Percentiles rank a stretch among this genome's conserved stretches.
Evolutionary conservation across 2,888 invertebrate species (phyloP).

Genomic region (Anoplius nigerrimus): DNA sequence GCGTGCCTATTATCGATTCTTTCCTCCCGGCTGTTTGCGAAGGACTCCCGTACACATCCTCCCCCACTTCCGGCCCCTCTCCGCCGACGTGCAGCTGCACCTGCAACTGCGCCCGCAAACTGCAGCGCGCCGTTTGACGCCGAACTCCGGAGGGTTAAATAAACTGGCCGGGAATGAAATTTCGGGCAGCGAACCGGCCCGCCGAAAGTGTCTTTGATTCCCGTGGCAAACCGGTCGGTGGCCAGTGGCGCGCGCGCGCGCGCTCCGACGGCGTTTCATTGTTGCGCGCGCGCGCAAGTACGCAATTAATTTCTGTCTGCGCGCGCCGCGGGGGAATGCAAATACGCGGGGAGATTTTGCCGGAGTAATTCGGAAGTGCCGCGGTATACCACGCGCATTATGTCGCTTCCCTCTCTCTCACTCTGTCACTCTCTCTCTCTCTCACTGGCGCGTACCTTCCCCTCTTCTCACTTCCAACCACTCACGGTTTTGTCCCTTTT

Average conservation of each 20-base stretch:
- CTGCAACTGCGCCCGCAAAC: no score
- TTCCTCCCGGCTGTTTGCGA: no score
- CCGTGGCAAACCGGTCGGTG: slow-evolving; percentile 41
- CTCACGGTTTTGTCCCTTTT: slow-evolving; percentile 25
- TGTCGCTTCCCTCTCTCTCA: slow-evolving; percentile 59
- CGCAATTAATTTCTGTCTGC: slow-evolving; percentile 70
- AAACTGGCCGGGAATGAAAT: slow-evolving; percentile 43
- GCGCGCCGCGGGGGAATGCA: slow-evolving; percentile 64
- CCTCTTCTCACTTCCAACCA: no score
- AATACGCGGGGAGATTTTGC: slow-evolving; percentile 69
- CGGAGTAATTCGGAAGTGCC: slow-evolving; percentile 70
- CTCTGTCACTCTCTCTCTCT: slow-evolving; percentile 20
- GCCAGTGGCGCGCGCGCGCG: slow-evolving; percentile 42
- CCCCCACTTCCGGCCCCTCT: no score
- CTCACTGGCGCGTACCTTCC: no score
- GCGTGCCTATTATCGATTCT: no score
- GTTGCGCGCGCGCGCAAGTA: slow-evolving; percentile 65
- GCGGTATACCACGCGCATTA: slow-evolving; percentile 70
- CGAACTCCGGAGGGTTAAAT: slow-evolving; percentile 26
- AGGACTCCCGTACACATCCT: no score
- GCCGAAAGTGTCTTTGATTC: slow-evolving; percentile 64
- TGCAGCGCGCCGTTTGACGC: no score
- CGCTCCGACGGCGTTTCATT: slow-evolving; percentile 60
- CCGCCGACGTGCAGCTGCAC: no score
- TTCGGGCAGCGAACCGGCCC: slow-evolving; percentile 37